Evolutionary conservation across 2,888 invertebrate genomes (phyloP), one percentile per base, ranked within the genome.

Genomic region (Gonocerus acuteangulatus): DNA sequence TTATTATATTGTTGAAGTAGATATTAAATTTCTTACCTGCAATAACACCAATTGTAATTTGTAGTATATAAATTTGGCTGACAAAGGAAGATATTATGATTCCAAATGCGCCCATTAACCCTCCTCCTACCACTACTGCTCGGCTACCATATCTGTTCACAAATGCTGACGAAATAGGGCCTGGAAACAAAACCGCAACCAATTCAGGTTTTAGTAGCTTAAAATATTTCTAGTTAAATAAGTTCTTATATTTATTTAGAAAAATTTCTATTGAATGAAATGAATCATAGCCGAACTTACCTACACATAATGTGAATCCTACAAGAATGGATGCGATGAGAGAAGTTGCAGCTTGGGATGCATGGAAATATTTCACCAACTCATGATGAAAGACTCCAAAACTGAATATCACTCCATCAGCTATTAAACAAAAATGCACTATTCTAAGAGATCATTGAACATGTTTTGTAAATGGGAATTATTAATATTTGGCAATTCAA

Each of bases 351-450:
- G 87, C 89, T 72, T 87, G 86, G 65, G 90, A 87, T 72, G 87
- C 88, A 4, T 84, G 75, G 75, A 95, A 96, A 76, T 91, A 88
- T 63, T 80, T 77, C 68, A 92, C 77, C 72, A 96, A 87, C 74
- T 91, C 89, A 67, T 84, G 81, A 76, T 90, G 89, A 76, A 96
- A 91, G 64, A 96, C 85, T 60, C 97, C 97, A 74, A 96, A 96
- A n/a, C 95, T 93, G 77, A 97, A 97, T 56, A 95, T 95, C 74
- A 97, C 89, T 63, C 97, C 97, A 76, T 97, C 97, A 68, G 94
- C 95, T 86, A 84, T 69, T 82, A 83, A 49, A 22, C 39, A 15
- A 34, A 54, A 15, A 2, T 15, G n/a, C n/a, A n/a, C n/a, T n/a
- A n/a, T n/a, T n/a, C n/a, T n/a, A n/a, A n/a, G n/a, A n/a, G n/a